phyloP scores from a whole-genome alignment of 2,888 invertebrate genomes.

The Sinhomidia bicolor region DNA sequence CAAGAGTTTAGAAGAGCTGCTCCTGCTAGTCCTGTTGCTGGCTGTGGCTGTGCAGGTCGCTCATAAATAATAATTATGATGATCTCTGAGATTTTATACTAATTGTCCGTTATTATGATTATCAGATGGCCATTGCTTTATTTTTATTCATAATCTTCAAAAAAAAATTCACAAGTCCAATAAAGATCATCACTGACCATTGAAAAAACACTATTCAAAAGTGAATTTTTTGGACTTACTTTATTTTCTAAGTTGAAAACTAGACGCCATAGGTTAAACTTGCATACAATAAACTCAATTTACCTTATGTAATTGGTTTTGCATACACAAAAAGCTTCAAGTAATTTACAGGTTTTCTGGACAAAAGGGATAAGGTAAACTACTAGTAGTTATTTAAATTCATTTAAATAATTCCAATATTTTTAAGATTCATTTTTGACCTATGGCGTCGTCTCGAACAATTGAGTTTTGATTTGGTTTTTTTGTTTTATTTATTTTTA shows the following conservation, averaged over 20 bases:
- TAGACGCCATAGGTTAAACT: constrained; percentile 76
- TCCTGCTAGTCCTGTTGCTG: constrained; percentile 51
- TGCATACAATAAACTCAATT: too few relatives aligned
- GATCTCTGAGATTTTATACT: not conserved
- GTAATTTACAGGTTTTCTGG: too few relatives aligned
- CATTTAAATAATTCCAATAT: too few relatives aligned
- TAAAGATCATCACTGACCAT: not conserved
- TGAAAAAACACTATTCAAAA: not conserved
- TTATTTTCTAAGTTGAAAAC: not conserved
- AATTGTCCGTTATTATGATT: not conserved
- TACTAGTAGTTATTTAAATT: not conserved
- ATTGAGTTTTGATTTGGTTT: constrained; percentile 30
- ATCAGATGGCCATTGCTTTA: not conserved
- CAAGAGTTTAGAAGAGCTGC: constrained; percentile 76
- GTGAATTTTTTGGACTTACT: not conserved
- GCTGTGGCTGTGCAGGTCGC: constrained; percentile 74
- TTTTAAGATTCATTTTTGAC: constrained; percentile 47
- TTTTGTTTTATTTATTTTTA: constrained; percentile 31
- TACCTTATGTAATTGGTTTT: too few relatives aligned
- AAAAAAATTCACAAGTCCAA: constrained; percentile 38
- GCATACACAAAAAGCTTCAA: too few relatives aligned
- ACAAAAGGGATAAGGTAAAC: not conserved
- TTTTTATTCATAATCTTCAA: not conserved
- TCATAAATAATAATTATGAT: constrained; percentile 49
- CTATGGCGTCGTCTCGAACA: constrained; percentile 75